A percentile compares a stretch with the other conserved stretches of the same genome.
These are phyloP conservation scores for Poecilobothrus nobilitatus DNA, from an alignment of 2,888 invertebrate species.

Conservation along the genomic window DNA sequence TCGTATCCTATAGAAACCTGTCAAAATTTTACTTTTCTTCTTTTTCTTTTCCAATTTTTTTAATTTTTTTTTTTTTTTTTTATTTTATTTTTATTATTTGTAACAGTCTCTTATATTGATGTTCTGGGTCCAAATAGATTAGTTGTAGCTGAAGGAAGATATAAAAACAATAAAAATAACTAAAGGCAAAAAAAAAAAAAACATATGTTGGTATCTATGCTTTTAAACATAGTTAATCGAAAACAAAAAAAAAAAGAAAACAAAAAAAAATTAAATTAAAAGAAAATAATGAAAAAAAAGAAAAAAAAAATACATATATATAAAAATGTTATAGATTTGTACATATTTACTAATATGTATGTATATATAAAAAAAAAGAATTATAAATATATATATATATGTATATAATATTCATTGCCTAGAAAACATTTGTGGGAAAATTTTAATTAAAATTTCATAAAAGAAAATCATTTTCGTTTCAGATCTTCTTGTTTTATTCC, in stretches of 20 bases:
- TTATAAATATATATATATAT: too few species aligned
- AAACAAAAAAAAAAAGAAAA: not conserved
- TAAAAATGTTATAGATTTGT: too few species aligned
- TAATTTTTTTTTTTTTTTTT: too few species aligned
- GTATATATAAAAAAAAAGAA: too few species aligned
- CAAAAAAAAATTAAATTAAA: not conserved
- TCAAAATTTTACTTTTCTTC: too few species aligned
- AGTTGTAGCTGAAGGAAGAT: not conserved
- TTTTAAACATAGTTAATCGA: not conserved
- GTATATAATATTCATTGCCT: not conserved
- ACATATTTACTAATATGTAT: too few species aligned
- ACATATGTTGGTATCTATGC: not conserved
- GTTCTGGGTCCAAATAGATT: not conserved
- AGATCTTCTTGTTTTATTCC: not conserved
- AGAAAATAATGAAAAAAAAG: not conserved
- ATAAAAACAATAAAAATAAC: too few species aligned
- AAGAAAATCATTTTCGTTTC: conserved; percentile 1
- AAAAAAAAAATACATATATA: not conserved
- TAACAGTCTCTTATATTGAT: too few species aligned
- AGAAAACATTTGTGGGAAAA: conserved; percentile 3
- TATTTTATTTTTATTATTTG: too few species aligned
- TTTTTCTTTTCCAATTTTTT: too few species aligned
- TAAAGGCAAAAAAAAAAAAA: too few species aligned
- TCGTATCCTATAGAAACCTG: too few species aligned
- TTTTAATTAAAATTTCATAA: conserved; percentile 6